These are phyloP conservation scores for Ivindomyrus marchei DNA, from an alignment of 2,113 vertebrate species.

Conservation along the genomic window DNA sequence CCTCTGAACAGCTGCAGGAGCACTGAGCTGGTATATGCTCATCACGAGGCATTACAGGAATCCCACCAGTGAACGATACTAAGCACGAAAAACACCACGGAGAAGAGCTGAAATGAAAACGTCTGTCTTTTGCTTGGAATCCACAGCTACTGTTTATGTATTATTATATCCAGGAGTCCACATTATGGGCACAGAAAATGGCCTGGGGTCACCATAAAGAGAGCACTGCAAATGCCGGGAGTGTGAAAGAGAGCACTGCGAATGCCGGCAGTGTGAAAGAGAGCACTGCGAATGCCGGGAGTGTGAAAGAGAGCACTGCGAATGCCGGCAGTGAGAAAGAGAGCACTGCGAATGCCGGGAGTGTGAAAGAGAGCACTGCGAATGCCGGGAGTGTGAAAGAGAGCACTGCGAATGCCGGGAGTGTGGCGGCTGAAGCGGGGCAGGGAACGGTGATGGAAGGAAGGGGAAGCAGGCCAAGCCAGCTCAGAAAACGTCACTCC, in stretches of 20 bases:
- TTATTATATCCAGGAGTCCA: background rate
- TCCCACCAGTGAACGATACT: background rate
- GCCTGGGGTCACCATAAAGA: background rate
- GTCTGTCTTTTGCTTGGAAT: background rate
- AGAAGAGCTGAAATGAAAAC: background rate
- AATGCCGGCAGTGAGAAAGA: too few relatives aligned
- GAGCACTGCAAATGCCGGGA: background rate
- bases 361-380: background rate
- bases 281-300: too few relatives aligned
- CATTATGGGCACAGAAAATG: background rate
- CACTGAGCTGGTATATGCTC: background rate
- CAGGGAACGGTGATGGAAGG: background rate
- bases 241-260: too few relatives aligned
- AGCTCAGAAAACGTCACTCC: background rate
- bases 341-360: too few relatives aligned
- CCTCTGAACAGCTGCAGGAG: background rate
- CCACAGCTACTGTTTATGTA: background rate
- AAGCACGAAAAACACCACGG: background rate
- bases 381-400: background rate
- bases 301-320: too few relatives aligned
- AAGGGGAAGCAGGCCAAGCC: background rate
- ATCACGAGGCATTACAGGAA: background rate
- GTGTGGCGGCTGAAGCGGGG: background rate
- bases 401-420: background rate
- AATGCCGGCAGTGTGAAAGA: too few relatives aligned